These are phyloP conservation scores for Phaetusa simplex DNA, from an alignment of 2,113 vertebrate species.

Conservation along the genomic window DNA sequence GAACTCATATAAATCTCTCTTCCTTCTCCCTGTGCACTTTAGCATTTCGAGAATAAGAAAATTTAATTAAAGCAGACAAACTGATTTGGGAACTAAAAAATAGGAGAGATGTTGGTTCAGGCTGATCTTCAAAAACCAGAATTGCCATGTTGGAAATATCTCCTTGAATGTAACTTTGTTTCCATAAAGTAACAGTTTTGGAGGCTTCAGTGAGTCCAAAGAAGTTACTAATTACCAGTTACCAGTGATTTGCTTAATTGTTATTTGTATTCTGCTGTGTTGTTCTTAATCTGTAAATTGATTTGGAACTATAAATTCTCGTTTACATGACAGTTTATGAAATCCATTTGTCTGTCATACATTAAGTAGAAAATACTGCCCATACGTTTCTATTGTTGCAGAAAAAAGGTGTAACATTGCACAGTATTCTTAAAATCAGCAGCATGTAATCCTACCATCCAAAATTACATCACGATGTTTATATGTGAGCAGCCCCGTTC, in stretches of 20 bases:
- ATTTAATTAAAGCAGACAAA: not conserved
- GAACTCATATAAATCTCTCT: not conserved
- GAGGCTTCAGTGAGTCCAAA: not conserved
- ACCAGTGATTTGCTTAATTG: not conserved
- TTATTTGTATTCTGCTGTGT: not conserved
- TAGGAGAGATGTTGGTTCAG: not conserved
- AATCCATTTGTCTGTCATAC: not conserved
- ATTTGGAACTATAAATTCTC: not conserved
- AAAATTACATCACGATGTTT: accelerated
- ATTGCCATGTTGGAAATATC: not conserved
- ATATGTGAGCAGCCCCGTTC: not conserved
- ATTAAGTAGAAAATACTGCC: not conserved
- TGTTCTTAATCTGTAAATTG: not conserved
- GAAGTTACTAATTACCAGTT: not conserved
- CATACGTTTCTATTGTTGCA: not conserved
- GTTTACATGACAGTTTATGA: not conserved
- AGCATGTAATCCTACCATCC: not conserved
- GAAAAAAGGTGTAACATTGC: not conserved
- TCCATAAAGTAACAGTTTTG: not conserved
- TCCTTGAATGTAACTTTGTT: not conserved
- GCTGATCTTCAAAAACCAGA: not conserved
- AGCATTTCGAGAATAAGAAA: not conserved
- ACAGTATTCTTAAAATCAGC: not conserved
- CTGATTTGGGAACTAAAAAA: not conserved
- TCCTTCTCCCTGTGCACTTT: not conserved